phyloP scores from a whole-genome alignment of 2,797 vertebrate genomes.

The Cuculus canorus region DNA sequence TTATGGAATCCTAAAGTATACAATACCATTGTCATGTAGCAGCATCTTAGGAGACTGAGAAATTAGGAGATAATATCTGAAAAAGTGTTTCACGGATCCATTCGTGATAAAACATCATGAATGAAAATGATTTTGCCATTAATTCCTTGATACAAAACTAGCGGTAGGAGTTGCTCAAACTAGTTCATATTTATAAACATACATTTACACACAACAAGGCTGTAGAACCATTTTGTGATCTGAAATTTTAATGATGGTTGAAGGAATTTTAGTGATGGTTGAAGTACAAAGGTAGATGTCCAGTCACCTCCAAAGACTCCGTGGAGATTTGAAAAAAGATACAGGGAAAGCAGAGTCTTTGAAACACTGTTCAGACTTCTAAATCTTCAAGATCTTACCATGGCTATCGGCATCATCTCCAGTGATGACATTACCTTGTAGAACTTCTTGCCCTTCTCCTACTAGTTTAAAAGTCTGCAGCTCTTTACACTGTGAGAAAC shows the following conservation, averaged over 20 bases:
- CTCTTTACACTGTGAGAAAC: not conserved
- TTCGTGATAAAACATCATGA: not conserved
- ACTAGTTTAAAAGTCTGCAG: not conserved
- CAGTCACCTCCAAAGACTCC: not conserved
- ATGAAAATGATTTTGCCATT: not conserved
- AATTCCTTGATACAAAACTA: not conserved
- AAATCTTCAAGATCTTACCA: not conserved
- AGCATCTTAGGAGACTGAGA: not conserved
- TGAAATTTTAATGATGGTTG: not conserved
- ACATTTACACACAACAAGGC: not conserved
- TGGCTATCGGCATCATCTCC: not conserved
- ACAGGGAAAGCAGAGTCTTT: not conserved
- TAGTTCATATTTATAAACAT: not conserved
- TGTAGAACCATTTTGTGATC: not conserved
- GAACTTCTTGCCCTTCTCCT: not conserved
- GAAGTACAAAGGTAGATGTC: not conserved
- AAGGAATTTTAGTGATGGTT: not conserved
- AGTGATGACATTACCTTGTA: not conserved
- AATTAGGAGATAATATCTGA: not conserved
- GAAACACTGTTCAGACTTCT: not conserved
- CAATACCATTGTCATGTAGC: not conserved
- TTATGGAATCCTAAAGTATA: not conserved
- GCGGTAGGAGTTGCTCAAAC: not conserved
- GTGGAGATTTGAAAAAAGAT: not conserved
- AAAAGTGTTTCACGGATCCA: not conserved